Conservation (phyloP, 2,888 invertebrate genomes). For the Drosophila nigritarsus region DNA sequence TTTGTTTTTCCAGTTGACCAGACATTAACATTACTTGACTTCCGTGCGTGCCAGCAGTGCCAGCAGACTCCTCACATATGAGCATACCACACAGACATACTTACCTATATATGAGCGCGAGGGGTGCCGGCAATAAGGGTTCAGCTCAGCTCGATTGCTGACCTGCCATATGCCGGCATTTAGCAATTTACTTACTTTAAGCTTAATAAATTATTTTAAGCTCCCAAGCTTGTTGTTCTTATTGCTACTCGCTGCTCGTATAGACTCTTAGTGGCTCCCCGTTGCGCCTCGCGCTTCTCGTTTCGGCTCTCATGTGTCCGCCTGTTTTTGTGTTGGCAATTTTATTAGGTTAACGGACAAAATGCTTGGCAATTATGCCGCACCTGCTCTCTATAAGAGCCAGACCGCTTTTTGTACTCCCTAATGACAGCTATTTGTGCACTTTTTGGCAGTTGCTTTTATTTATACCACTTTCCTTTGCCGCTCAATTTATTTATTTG, state of each 20-base stretch:
- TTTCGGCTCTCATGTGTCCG: conserved; percentile 18
- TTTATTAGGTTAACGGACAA: conserved; percentile 52
- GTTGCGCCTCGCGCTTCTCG: conserved; percentile 2
- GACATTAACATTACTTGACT: conserved; percentile 81
- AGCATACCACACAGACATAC: neutral
- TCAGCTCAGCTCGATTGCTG: conserved; percentile 65
- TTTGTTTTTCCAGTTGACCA: conserved; percentile 83
- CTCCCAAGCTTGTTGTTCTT: conserved; percentile 67
- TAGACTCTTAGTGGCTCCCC: conserved; percentile 1
- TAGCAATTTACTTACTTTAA: conserved; percentile 78
- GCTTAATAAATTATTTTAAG: conserved; percentile 81
- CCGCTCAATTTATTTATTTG: conserved; percentile 65
- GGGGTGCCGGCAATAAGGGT: conserved; percentile 9
- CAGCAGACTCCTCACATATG: conserved; percentile 33
- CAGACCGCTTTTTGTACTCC: conserved; percentile 38
- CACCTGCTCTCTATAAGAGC: conserved; percentile 62
- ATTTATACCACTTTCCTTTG: conserved; percentile 65
- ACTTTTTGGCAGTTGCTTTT: conserved; percentile 72
- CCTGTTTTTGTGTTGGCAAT: conserved; percentile 41
- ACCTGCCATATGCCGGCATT: conserved; percentile 79
- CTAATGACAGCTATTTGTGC: conserved; percentile 76
- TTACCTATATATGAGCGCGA: neutral
- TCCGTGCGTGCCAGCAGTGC: conserved; percentile 68
- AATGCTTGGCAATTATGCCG: conserved; percentile 73
- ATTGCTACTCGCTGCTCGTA: conserved; percentile 27